Conservation (phyloP, 2,113 vertebrate genomes). For the Elephas maximus region DNA sequence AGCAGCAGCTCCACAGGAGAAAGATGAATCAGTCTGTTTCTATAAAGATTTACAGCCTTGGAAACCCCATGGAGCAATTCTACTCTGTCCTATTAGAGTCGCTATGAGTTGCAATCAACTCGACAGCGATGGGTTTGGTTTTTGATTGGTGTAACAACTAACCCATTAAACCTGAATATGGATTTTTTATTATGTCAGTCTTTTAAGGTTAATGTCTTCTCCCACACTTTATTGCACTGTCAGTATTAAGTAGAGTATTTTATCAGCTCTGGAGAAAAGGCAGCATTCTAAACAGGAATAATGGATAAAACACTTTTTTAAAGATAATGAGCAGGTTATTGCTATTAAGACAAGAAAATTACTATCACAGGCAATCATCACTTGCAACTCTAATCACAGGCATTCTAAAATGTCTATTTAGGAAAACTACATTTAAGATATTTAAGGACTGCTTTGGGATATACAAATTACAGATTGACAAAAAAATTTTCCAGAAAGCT, state of each 20-base stretch:
- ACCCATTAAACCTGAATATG: not conserved
- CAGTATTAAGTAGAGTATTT: conserved; percentile 20
- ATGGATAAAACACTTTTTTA: conserved; percentile 51
- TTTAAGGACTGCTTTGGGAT: conserved; percentile 57
- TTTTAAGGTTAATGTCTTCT: not conserved
- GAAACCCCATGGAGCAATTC: too few relatives aligned
- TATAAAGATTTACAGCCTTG: too few relatives aligned
- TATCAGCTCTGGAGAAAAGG: conserved; percentile 55
- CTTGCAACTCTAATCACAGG: conserved; percentile 58
- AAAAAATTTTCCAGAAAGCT: conserved; percentile 37
- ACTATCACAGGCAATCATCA: conserved; percentile 56
- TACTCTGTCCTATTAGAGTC: not conserved
- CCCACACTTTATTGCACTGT: not conserved
- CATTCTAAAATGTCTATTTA: conserved; percentile 76
- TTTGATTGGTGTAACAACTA: not conserved
- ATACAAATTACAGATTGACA: conserved; percentile 62
- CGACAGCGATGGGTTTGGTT: not conserved
- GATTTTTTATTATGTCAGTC: not conserved
- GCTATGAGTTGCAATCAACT: not conserved
- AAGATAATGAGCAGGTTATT: conserved; percentile 74
- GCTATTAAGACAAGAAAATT: conserved; percentile 78
- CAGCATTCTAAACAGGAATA: conserved; percentile 69
- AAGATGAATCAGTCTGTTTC: too few relatives aligned
- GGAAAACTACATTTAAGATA: conserved; percentile 59
- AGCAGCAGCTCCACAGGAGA: too few relatives aligned